Conservation (phyloP, 2,888 invertebrate genomes). For the Anticlea derivata region DNA sequence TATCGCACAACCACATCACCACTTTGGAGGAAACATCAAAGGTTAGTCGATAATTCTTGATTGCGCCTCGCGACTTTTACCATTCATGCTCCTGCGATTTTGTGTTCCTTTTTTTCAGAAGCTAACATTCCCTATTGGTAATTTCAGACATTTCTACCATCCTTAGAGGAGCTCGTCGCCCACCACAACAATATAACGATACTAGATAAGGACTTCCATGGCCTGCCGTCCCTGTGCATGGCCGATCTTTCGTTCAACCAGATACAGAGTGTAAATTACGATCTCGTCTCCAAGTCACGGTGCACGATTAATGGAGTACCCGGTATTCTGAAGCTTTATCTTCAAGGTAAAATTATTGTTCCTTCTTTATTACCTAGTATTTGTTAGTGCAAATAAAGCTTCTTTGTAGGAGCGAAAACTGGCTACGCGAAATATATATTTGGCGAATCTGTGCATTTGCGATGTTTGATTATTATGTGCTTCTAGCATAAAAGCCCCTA, state of each 20-base stretch:
- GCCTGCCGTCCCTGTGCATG: conserved; percentile 90
- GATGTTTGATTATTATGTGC: not conserved
- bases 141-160: conserved; percentile 90
- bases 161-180: conserved; percentile 89
- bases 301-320: conserved; percentile 92
- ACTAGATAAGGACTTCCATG: conserved; percentile 92
- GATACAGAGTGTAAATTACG: conserved; percentile 88
- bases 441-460: not conserved
- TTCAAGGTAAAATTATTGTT: conserved; percentile 87
- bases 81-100: conserved; percentile 10
- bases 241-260: conserved; percentile 91
- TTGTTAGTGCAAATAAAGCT: no score
- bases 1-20: conserved; percentile 90
- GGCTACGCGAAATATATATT: conserved; percentile 35
- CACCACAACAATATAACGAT: conserved; percentile 90
- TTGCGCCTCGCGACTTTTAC: not conserved
- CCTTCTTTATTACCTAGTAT: no score
- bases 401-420: not conserved
- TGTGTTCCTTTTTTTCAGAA: not conserved
- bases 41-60: conserved; percentile 68
- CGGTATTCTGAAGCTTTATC: conserved; percentile 89
- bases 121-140: conserved; percentile 15
- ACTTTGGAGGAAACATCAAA: conserved; percentile 92
- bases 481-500: not conserved
- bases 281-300: conserved; percentile 90